Conservation (phyloP, 2,888 invertebrate genomes). For the Pyrochroa serraticornis region DNA sequence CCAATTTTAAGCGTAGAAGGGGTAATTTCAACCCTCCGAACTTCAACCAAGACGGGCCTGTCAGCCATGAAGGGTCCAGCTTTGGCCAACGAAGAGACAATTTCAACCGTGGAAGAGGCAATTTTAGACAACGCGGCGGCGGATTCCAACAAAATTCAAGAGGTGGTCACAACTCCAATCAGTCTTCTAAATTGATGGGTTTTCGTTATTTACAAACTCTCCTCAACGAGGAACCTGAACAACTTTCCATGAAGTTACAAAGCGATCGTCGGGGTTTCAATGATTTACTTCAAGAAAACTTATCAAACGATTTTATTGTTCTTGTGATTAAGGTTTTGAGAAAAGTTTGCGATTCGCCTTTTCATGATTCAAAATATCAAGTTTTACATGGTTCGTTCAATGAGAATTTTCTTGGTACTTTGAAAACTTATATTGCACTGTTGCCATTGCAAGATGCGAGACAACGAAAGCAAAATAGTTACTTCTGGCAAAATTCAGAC, state of each 20-base stretch:
- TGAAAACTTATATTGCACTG: constrained; percentile 1
- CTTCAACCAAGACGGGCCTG: too few species aligned
- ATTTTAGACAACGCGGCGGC: neutral
- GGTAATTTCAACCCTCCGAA: too few species aligned
- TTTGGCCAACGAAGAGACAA: too few species aligned
- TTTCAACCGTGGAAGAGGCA: too few species aligned
- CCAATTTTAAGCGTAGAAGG: too few species aligned
- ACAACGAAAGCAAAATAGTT: neutral
- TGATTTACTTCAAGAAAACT: constrained; percentile 57
- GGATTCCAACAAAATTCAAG: too few species aligned
- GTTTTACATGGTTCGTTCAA: constrained; percentile 34
- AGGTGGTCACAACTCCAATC: constrained; percentile 31
- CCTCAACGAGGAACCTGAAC: constrained; percentile 55
- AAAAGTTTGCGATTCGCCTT: constrained; percentile 54
- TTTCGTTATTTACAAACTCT: constrained; percentile 51
- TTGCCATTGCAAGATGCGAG: neutral
- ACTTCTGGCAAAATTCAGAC: neutral
- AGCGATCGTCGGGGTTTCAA: constrained; percentile 58
- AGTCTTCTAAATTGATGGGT: too few species aligned
- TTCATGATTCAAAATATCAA: constrained; percentile 32
- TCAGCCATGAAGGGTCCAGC: too few species aligned
- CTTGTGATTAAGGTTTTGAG: constrained; percentile 59
- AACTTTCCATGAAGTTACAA: constrained; percentile 58
- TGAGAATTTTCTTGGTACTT: constrained; percentile 31
- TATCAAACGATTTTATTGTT: constrained; percentile 61